Evolutionary conservation across 1,140 invertebrate species (phyloP).

Genomic region (Berghia stephanieae): DNA sequence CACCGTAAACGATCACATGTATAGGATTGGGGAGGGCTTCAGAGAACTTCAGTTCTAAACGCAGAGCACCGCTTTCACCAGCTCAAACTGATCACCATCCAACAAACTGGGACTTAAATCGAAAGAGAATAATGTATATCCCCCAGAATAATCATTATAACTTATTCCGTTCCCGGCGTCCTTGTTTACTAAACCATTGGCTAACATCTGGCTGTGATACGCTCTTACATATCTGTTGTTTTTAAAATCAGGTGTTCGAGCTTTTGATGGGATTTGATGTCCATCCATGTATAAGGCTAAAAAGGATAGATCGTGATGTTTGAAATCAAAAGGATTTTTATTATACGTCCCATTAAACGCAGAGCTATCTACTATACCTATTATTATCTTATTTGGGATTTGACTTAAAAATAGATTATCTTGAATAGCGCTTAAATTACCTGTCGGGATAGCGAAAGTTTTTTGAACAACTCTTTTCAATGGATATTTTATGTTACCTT

Average conservation of each 20-base stretch:
- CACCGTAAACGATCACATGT: not conserved
- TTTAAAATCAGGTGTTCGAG: not conserved
- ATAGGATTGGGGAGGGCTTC: not conserved
- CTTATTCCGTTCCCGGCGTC: not conserved
- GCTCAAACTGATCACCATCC: too few relatives aligned
- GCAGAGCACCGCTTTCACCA: not conserved
- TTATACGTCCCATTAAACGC: slow-evolving; percentile 11
- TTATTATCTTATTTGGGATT: not conserved
- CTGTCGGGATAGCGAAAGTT: not conserved
- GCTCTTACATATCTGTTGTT: not conserved
- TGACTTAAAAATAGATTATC: slow-evolving; percentile 23
- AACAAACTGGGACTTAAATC: too few relatives aligned
- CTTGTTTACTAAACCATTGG: not conserved
- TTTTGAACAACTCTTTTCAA: not conserved
- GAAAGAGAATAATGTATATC: too few relatives aligned
- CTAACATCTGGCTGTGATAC: not conserved
- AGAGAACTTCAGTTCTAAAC: not conserved
- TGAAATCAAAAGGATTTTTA: slow-evolving; percentile 13
- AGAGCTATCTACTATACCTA: slow-evolving; percentile 8
- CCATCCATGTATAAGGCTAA: too few relatives aligned
- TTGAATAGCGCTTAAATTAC: not conserved
- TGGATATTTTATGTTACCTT: too few relatives aligned
- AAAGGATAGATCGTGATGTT: not conserved
- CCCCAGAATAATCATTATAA: not conserved
- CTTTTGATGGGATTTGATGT: not conserved